A percentile compares a stretch with the other conserved stretches of the same genome.
These are phyloP conservation scores for Oreochromis niloticus DNA, from an alignment of 2,113 vertebrate genomes.

Conservation along the genomic window DNA sequence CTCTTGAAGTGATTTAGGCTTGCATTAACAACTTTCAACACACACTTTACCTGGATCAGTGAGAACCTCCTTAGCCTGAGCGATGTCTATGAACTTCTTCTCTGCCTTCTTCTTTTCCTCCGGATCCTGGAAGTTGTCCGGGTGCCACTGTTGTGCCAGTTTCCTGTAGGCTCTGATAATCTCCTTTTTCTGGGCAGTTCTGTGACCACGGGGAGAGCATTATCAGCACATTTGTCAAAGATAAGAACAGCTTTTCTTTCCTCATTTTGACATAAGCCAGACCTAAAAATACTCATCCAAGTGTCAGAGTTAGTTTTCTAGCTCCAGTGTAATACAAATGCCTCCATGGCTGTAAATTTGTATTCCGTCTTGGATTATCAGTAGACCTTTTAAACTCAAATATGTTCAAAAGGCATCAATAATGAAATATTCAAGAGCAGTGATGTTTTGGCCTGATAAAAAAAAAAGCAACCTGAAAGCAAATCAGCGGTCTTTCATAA, in stretches of 20 bases:
- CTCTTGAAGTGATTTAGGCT: background rate
- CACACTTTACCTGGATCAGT: constrained; percentile 85
- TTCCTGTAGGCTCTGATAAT: constrained; percentile 97
- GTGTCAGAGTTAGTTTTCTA: background rate
- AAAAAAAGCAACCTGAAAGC: background rate
- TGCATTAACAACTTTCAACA: background rate
- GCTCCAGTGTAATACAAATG: background rate
- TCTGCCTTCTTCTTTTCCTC: constrained; percentile 95
- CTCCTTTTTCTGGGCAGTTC: constrained; percentile 95
- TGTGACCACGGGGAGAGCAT: constrained; percentile 39
- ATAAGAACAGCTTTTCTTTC: background rate
- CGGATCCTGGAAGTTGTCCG: constrained; percentile 93
- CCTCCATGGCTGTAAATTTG: background rate
- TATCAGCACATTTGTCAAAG: background rate
- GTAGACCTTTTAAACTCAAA: background rate
- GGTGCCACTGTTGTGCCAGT: constrained; percentile 94
- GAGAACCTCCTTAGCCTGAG: constrained; percentile 96
- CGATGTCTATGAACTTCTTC: constrained; percentile 97
- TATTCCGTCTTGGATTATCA: background rate
- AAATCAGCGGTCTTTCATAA: background rate
- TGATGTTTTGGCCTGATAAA: background rate
- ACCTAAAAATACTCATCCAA: background rate
- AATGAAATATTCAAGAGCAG: background rate
- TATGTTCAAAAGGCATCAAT: background rate
- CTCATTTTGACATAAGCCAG: background rate